phyloP scores from a whole-genome alignment of 2,888 invertebrate species.

The Auanema sp. region DNA sequence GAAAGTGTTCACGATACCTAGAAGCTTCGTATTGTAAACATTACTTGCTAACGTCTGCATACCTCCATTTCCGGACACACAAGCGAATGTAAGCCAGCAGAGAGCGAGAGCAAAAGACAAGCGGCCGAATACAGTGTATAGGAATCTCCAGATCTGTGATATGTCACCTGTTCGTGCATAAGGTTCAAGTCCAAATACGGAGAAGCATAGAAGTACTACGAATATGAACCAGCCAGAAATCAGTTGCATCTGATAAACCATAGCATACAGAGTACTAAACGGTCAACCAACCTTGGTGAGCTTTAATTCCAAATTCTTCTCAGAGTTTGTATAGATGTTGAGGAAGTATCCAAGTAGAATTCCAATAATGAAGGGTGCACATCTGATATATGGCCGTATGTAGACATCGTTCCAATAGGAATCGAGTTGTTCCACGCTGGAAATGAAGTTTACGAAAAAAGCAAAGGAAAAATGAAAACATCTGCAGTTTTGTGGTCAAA shows the following conservation, averaged over 20 bases:
- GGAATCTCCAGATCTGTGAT: constrained; percentile 39
- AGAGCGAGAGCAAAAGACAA: constrained; percentile 65
- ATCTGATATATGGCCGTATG: constrained; percentile 66
- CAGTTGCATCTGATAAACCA: constrained; percentile 24
- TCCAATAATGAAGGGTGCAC: constrained; percentile 67
- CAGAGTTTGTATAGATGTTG: constrained; percentile 29
- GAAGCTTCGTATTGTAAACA: constrained; percentile 18
- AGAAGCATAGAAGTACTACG: constrained; percentile 48
- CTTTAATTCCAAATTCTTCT: constrained; percentile 41
- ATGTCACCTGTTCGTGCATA: constrained; percentile 63
- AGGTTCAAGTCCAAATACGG: constrained; percentile 60
- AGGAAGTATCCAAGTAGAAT: constrained; percentile 66
- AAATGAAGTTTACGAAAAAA: neutral
- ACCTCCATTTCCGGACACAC: constrained; percentile 62
- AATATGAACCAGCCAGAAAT: constrained; percentile 29
- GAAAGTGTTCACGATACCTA: constrained; percentile 73
- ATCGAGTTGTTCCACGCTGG: constrained; percentile 52
- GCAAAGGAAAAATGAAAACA: constrained; percentile 31
- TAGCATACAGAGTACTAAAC: neutral
- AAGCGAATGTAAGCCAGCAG: constrained; percentile 68
- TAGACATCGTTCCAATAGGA: constrained; percentile 65
- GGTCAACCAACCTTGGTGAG: constrained; percentile 24
- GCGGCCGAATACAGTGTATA: constrained; percentile 56
- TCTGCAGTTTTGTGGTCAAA: constrained; percentile 57
- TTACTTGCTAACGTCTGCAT: constrained; percentile 1